A percentile compares a stretch with the other conserved stretches of the same genome.
These are phyloP conservation scores for Lepisosteus osseus DNA, from an alignment of 2,113 vertebrate genomes.

Conservation along the genomic window DNA sequence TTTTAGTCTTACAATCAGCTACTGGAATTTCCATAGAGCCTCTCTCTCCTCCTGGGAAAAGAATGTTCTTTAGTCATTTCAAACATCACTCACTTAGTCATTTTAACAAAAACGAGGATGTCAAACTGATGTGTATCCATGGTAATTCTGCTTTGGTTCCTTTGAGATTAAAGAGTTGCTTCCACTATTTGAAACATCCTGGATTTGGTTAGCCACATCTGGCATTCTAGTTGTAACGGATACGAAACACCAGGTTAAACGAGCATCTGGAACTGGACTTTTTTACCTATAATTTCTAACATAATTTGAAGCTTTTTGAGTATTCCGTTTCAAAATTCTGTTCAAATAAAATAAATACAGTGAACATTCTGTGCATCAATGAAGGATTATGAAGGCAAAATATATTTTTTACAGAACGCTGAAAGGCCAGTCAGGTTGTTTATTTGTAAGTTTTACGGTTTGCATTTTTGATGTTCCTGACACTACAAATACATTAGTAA, in stretches of 20 bases:
- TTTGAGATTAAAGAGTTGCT: slow-evolving; percentile 23
- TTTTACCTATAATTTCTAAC: slow-evolving; percentile 44
- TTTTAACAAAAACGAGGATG: slow-evolving; percentile 30
- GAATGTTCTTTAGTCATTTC: slow-evolving; percentile 12
- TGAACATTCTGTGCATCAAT: slow-evolving; percentile 5
- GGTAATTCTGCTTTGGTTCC: slow-evolving; percentile 15
- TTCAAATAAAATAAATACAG: slow-evolving; percentile 19
- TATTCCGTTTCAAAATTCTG: slow-evolving; percentile 24
- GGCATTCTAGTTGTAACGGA: slow-evolving; percentile 39
- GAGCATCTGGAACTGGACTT: slow-evolving; percentile 54
- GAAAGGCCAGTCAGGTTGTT: neutral
- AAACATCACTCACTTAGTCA: slow-evolving; percentile 30
- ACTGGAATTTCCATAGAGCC: slow-evolving; percentile 34
- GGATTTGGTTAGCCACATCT: slow-evolving; percentile 34
- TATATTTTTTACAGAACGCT: neutral
- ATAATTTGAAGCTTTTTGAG: slow-evolving; percentile 26
- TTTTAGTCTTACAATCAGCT: slow-evolving; percentile 23
- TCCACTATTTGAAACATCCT: slow-evolving; percentile 21
- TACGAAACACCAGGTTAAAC: slow-evolving; percentile 34
- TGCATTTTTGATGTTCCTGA: neutral
- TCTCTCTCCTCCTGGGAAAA: slow-evolving; percentile 7
- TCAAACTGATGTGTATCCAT: slow-evolving; percentile 26
- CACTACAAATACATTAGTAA: too few species aligned
- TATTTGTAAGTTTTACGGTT: neutral
- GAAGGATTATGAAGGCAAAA: neutral